Evolutionary conservation across 2,797 vertebrate species (phyloP).

Genomic region (Steatocranus sp.): DNA sequence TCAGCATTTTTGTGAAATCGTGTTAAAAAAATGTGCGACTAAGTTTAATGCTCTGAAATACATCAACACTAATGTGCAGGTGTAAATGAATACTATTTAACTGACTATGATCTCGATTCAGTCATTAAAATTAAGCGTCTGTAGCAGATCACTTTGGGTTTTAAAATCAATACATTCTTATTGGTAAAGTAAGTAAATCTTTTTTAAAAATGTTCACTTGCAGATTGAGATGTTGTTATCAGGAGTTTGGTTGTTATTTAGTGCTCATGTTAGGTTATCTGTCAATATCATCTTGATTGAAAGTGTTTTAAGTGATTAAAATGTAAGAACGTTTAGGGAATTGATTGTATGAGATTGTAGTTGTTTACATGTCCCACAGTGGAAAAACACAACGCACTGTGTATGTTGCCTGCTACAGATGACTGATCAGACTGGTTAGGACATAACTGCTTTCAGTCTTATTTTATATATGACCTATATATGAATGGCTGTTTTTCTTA

Average conservation of each 20-base stretch:
- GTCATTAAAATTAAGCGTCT: neutral
- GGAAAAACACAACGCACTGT: neutral
- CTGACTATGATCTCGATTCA: neutral
- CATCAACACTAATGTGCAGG: too few species aligned
- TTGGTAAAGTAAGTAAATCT: neutral
- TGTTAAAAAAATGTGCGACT: neutral
- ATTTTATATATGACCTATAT: neutral
- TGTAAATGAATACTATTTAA: neutral
- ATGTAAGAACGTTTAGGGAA: neutral
- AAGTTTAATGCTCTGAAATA: neutral
- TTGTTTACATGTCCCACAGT: neutral
- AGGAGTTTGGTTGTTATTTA: neutral
- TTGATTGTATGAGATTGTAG: neutral
- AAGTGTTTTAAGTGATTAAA: neutral
- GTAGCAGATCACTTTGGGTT: neutral
- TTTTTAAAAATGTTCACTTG: fast-evolving
- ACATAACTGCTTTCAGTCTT: neutral
- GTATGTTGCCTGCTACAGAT: slow-evolving; percentile 10
- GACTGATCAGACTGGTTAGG: neutral
- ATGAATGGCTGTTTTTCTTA: neutral
- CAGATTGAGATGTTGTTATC: neutral
- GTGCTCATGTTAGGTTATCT: neutral
- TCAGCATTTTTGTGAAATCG: slow-evolving; percentile 26
- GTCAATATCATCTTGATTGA: neutral
- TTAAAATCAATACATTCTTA: neutral